Base-by-base conservation (phyloP, 2,888 invertebrate genomes). In the Agrochola litura region DNA sequence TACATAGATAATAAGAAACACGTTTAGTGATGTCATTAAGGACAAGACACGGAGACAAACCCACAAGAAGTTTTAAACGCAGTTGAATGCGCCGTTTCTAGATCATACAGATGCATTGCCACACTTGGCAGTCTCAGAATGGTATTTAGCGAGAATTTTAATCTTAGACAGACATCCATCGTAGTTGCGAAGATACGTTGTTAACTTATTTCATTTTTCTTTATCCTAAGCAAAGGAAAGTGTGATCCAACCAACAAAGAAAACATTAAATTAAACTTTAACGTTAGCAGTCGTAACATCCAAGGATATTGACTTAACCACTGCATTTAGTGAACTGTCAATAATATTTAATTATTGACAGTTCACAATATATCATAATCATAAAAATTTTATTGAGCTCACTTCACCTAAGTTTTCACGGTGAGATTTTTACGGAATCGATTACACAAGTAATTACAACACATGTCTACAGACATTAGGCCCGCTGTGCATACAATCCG, bases 401-500 rank as follows among this genome's bases (percentile, higher is more conserved):
- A n/a, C n/a, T 37, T 37, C 37, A 37, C 37, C 5, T 37, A 37
- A 37, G 37, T 37, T 37, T 37, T 37, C 37, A 37, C 37, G 37
- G 5, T 37, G 37, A 37, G 5, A 37, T 37, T 37, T 37, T 37
- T 37, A 37, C 37, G 4, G 43, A 43, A 9, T 43, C 9, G 43
- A 43, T 65, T 66, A 79, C 74, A 75, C 19, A 46, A 76, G 76
- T 74, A 83, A 85, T 79, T 82, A 88, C 78, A 82, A 73, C 60
- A 76, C 41, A 64, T 19, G 65, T 81, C 49, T 74, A 64, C 56
- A 66, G 65, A 65, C 54, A 76, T 72, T 73, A 77, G 66, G 52
- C 60, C 61, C n/a, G 75, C 46, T 82, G 64, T 72, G 64, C 41
- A 81, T 63, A 81, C 76, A 78, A 74, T 30, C 66, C 70, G 72